A percentile compares a stretch with the other conserved stretches of the same genome.
phyloP scores from a whole-genome alignment of 2,888 invertebrate genomes.

The Cynaeus angustus region DNA sequence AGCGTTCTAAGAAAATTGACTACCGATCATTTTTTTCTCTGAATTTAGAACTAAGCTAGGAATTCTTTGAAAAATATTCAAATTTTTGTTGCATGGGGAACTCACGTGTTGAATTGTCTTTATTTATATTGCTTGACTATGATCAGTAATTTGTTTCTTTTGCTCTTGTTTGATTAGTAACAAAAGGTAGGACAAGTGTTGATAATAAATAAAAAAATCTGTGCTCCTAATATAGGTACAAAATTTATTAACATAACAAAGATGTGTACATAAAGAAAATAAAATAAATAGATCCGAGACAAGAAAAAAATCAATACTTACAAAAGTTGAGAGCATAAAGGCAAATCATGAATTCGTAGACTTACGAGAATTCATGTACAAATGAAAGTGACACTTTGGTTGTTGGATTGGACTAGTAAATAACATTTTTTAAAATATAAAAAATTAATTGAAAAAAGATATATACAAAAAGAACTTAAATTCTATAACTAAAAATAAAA shows the following conservation, averaged over 20 bases:
- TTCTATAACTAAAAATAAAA: constrained; percentile 42
- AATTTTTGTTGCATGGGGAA: not conserved
- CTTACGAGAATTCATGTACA: constrained; percentile 49
- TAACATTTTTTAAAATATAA: constrained; percentile 48
- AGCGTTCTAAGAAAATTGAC: constrained; percentile 23
- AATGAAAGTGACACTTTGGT: constrained; percentile 68
- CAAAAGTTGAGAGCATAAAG: constrained; percentile 48
- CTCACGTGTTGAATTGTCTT: constrained; percentile 2
- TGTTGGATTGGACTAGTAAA: constrained; percentile 71
- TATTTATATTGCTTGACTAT: constrained; percentile 9
- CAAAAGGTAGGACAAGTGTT: constrained; percentile 1
- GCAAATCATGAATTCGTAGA: constrained; percentile 34
- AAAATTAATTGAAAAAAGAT: constrained; percentile 48
- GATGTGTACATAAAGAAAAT: constrained; percentile 49
- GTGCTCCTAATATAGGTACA: constrained; percentile 52
- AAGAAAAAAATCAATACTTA: constrained; percentile 51
- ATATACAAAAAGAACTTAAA: constrained; percentile 49
- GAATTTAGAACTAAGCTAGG: not conserved
- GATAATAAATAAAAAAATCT: constrained; percentile 53
- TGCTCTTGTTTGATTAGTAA: not conserved
- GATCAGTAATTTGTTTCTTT: not conserved
- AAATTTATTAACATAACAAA: constrained; percentile 57
- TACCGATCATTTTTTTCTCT: too few species aligned
- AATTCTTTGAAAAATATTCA: constrained; percentile 13
- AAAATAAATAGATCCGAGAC: constrained; percentile 53